These are phyloP conservation scores for Leptura quadrifasciata DNA, from an alignment of 2,888 invertebrate genomes.

Conservation along the genomic window DNA sequence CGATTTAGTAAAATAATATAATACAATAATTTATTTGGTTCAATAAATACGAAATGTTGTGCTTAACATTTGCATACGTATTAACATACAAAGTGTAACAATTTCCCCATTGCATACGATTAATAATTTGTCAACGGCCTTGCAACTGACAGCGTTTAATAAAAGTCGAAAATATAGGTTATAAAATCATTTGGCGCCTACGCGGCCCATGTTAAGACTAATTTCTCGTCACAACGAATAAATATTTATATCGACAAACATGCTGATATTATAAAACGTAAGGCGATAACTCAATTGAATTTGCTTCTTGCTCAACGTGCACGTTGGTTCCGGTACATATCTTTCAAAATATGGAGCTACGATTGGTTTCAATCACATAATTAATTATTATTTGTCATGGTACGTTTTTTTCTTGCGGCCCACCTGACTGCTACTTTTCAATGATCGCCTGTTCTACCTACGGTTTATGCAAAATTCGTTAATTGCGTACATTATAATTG, in stretches of 20 bases:
- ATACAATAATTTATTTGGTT: constrained; percentile 2
- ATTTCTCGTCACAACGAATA: constrained; percentile 27
- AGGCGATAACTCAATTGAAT: constrained; percentile 32
- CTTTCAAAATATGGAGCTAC: constrained; percentile 21
- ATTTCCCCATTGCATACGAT: constrained; percentile 42
- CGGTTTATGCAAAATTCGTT: constrained; percentile 9
- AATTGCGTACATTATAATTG: constrained; percentile 16
- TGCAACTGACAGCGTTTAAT: constrained; percentile 39
- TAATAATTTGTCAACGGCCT: constrained; percentile 48
- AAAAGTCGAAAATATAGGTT: constrained; percentile 46
- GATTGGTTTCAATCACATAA: constrained; percentile 29
- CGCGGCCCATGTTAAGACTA: constrained; percentile 34
- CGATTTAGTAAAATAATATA: background rate
- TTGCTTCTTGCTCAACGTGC: constrained; percentile 24
- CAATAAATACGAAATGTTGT: constrained; percentile 14
- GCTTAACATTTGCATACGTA: constrained; percentile 22
- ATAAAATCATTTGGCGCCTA: constrained; percentile 46
- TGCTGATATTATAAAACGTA: constrained; percentile 8
- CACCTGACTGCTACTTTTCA: constrained; percentile 16
- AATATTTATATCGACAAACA: constrained; percentile 30
- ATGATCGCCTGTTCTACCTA: constrained; percentile 17
- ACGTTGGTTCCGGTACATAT: constrained; percentile 25
- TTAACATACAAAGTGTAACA: constrained; percentile 28
- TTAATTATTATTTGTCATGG: constrained; percentile 32
- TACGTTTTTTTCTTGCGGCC: constrained; percentile 9